phyloP scores from a whole-genome alignment of 2,797 vertebrate genomes.

The Danionella dracula region DNA sequence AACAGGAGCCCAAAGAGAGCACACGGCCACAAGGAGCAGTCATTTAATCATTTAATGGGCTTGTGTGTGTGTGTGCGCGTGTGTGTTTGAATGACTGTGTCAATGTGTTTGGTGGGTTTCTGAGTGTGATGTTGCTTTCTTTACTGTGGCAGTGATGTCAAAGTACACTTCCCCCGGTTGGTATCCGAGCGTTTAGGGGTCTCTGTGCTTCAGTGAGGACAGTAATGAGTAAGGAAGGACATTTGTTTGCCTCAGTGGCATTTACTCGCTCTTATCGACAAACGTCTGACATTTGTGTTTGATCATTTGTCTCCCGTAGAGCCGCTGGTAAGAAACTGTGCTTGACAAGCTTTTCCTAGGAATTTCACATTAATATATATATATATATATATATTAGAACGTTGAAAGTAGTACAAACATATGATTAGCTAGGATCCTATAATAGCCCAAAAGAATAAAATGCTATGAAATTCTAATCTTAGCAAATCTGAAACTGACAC shows the following conservation, averaged over 20 bases:
- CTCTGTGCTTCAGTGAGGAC: not conserved
- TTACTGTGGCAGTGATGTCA: no score
- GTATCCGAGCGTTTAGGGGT: not conserved
- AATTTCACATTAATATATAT: no score
- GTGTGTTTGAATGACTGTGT: not conserved
- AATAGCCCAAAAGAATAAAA: no score
- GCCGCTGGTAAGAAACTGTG: not conserved
- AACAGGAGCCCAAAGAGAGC: not conserved
- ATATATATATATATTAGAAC: no score
- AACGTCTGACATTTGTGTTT: constrained; percentile 59
- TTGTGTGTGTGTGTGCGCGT: not conserved
- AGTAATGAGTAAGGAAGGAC: constrained; percentile 57
- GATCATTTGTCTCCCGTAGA: not conserved
- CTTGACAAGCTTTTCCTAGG: constrained; percentile 21
- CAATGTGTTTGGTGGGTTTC: not conserved
- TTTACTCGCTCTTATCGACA: constrained; percentile 61
- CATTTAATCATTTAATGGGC: not conserved
- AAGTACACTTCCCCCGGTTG: not conserved
- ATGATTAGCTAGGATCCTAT: no score
- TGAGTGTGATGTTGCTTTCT: no score
- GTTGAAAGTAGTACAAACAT: no score
- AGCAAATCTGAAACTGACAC: no score
- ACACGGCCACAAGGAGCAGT: not conserved
- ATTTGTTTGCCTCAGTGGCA: constrained; percentile 66
- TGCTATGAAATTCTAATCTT: no score